Evolutionary conservation across 2,113 vertebrate genomes (phyloP).

Genomic region (Mugil cephalus): DNA sequence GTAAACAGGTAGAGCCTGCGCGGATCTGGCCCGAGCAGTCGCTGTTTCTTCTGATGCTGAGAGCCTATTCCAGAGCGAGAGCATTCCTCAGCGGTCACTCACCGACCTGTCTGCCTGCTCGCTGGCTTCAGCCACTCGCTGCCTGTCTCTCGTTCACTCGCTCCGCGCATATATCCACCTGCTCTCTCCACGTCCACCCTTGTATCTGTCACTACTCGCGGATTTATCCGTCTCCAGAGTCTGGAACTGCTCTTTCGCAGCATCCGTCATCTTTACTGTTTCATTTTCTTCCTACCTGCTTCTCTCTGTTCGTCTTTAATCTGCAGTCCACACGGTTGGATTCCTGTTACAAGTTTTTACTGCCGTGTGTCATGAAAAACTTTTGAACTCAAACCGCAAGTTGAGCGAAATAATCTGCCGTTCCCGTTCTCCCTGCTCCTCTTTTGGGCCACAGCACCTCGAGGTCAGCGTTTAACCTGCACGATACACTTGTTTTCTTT

Average conservation of each 20-base stretch:
- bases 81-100: conserved; percentile 76
- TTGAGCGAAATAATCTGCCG: too few relatives aligned
- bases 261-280: conserved; percentile 6
- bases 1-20: conserved; percentile 65
- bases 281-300: neutral
- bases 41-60: conserved; percentile 6
- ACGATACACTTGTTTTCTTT: too few relatives aligned
- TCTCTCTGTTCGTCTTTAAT: conserved; percentile 11
- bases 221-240: conserved; percentile 31
- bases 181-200: conserved; percentile 6
- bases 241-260: neutral
- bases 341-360: neutral
- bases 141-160: neutral
- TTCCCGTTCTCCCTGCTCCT: too few relatives aligned
- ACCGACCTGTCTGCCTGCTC: conserved; percentile 38
- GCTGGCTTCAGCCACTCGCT: conserved; percentile 27
- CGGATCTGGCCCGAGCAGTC: conserved; percentile 32
- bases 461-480: too few relatives aligned
- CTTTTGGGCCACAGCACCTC: neutral
- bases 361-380: too few relatives aligned
- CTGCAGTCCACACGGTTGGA: neutral
- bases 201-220: conserved; percentile 6
- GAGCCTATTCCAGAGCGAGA: conserved; percentile 55
- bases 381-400: too few relatives aligned
- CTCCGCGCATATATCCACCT: conserved; percentile 36